These are phyloP conservation scores for Acleris literana DNA, from an alignment of 2,888 invertebrate species.

Conservation along the genomic window DNA sequence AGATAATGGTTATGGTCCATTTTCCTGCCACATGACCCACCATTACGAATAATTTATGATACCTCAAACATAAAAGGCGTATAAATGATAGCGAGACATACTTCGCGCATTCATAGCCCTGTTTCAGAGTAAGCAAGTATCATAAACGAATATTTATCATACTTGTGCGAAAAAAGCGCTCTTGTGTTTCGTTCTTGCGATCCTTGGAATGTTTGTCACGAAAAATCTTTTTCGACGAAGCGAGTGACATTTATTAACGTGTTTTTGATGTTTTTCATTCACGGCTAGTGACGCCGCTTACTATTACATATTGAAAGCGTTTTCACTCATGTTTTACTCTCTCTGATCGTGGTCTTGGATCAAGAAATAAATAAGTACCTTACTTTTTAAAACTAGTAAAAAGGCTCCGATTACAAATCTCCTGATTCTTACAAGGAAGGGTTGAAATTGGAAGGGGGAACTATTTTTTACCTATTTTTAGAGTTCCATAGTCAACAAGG, in stretches of 20 bases:
- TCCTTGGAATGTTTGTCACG: constrained; percentile 41
- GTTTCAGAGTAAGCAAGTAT: constrained; percentile 42
- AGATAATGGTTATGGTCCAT: constrained; percentile 32
- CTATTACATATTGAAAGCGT: constrained; percentile 25
- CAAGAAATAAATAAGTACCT: background rate
- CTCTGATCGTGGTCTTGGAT: background rate
- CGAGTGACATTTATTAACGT: constrained; percentile 32
- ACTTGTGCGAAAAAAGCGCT: constrained; percentile 48
- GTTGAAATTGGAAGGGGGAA: too few relatives aligned
- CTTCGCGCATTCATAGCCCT: constrained; percentile 49
- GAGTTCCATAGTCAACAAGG: too few relatives aligned
- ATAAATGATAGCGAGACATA: constrained; percentile 52
- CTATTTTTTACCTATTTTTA: too few relatives aligned
- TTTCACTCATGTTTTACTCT: too few relatives aligned
- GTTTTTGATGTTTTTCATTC: constrained; percentile 30
- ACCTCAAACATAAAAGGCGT: constrained; percentile 42
- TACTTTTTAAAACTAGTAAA: too few relatives aligned
- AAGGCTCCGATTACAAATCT: too few relatives aligned
- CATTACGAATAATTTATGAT: constrained; percentile 29
- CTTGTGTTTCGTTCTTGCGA: constrained; percentile 44
- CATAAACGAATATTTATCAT: constrained; percentile 55
- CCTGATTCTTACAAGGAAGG: too few relatives aligned
- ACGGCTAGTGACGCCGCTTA: constrained; percentile 18
- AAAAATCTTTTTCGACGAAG: constrained; percentile 27
- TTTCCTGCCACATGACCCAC: constrained; percentile 31